Percentiles rank a stretch among this genome's conserved stretches.
These are phyloP conservation scores for Phenganax marumi DNA, from an alignment of 92 coral and sea anemone genomes.

Conservation along the genomic window DNA sequence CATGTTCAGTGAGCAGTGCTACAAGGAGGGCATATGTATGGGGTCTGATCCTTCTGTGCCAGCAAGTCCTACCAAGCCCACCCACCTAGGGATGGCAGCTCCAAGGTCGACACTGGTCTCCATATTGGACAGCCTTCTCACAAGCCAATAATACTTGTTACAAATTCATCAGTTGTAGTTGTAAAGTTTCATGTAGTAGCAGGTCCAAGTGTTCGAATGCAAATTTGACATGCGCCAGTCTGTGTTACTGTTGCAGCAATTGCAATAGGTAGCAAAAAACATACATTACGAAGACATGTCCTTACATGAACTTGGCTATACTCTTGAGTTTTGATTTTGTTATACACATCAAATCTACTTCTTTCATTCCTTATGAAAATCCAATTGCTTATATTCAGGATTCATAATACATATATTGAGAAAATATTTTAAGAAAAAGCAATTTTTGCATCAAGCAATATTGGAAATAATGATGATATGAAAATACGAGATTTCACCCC, in stretches of 20 bases:
- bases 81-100: conserved; percentile 65
- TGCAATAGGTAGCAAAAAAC: conserved; percentile 15
- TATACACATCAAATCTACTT: too few species aligned
- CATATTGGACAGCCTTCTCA: conserved; percentile 60
- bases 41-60: conserved; percentile 54
- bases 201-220: conserved; percentile 67
- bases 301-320: not conserved
- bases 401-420: too few species aligned
- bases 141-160: conserved; percentile 59
- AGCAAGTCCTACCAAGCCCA: conserved; percentile 59
- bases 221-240: conserved; percentile 60
- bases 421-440: too few species aligned
- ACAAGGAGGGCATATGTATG: conserved; percentile 60
- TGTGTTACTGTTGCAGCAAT: conserved; percentile 63
- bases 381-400: too few species aligned
- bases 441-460: too few species aligned
- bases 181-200: conserved; percentile 61
- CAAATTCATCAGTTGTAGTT: conserved; percentile 61
- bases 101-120: conserved; percentile 56
- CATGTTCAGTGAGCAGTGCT: conserved; percentile 61
- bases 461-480: too few species aligned
- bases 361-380: too few species aligned
- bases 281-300: not conserved
- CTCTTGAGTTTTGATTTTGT: too few species aligned
- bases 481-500: too few species aligned